Conservation (phyloP, 1,140 invertebrate genomes). For the Drosophila santomea region DNA sequence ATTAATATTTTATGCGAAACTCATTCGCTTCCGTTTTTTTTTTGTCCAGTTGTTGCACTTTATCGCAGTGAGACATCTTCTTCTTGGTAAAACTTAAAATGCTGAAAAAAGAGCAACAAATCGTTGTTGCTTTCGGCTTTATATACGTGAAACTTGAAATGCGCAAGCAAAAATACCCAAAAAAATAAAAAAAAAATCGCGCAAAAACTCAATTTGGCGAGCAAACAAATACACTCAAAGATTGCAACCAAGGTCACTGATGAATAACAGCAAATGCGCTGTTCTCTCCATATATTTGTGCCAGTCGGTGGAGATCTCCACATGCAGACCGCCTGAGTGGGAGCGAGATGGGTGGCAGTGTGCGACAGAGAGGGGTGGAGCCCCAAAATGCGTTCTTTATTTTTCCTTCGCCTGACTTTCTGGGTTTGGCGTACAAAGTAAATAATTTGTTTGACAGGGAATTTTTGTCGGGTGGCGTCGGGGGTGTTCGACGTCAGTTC, state of each 20-base stretch:
- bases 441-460: slow-evolving; percentile 75
- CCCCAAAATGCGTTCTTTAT: slow-evolving; percentile 67
- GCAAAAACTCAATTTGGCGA: slow-evolving; percentile 26
- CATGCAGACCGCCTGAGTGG: slow-evolving; percentile 40
- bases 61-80: neutral
- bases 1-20: slow-evolving; percentile 29
- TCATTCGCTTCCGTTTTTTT: slow-evolving; percentile 4
- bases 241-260: slow-evolving; percentile 83
- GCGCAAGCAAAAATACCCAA: slow-evolving; percentile 36
- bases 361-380: slow-evolving; percentile 17
- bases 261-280: slow-evolving; percentile 84
- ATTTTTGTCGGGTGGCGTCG: slow-evolving; percentile 5
- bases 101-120: slow-evolving; percentile 53
- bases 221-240: slow-evolving; percentile 64
- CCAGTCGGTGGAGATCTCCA: slow-evolving; percentile 73
- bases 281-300: slow-evolving; percentile 50
- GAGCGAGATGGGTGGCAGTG: slow-evolving; percentile 3
- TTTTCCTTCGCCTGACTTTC: slow-evolving; percentile 35
- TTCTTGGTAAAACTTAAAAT: slow-evolving; percentile 62
- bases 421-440: slow-evolving; percentile 67
- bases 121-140: neutral
- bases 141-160: slow-evolving; percentile 51
- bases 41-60: slow-evolving; percentile 10
- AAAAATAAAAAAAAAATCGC: slow-evolving; percentile 11
- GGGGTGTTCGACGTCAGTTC: slow-evolving; percentile 18